Evolutionary conservation across 30 jellyfish, hydroid and myxozoan species (phyloP).

Genomic region (Aurelia coerulea): DNA sequence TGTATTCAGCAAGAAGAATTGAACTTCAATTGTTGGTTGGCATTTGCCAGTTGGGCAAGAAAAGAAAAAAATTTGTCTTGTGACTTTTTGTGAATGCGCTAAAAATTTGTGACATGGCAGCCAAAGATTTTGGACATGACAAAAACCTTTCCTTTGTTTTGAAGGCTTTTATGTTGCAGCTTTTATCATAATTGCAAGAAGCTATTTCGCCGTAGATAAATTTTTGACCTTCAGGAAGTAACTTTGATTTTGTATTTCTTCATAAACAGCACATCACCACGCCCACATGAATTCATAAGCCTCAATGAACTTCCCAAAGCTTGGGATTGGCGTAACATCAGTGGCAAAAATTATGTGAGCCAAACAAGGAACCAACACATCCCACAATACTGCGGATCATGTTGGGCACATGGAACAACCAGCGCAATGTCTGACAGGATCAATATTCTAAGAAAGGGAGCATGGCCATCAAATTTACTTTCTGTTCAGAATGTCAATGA

Average conservation of each 20-base stretch:
- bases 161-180: no score
- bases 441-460: conserved; percentile 85
- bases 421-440: conserved; percentile 95
- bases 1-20: no score
- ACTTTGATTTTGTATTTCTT: background rate
- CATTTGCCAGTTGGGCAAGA: no score
- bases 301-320: conserved; percentile 71
- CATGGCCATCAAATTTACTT: conserved; percentile 89
- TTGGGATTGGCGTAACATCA: conserved; percentile 90
- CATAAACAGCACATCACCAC: conserved; percentile 35
- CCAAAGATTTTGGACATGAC: no score
- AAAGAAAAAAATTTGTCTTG: no score
- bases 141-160: no score
- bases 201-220: no score
- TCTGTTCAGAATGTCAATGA: conserved; percentile 95
- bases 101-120: no score
- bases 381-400: conserved; percentile 98
- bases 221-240: no score
- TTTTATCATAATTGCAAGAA: no score
- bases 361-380: conserved; percentile 92
- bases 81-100: no score
- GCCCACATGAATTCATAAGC: conserved; percentile 80
- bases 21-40: no score
- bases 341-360: conserved; percentile 83
- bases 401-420: conserved; percentile 99